A percentile compares a stretch with the other conserved stretches of the same genome.
These are phyloP conservation scores for Heliconius himera DNA, from an alignment of 1,140 invertebrate genomes.

Conservation along the genomic window DNA sequence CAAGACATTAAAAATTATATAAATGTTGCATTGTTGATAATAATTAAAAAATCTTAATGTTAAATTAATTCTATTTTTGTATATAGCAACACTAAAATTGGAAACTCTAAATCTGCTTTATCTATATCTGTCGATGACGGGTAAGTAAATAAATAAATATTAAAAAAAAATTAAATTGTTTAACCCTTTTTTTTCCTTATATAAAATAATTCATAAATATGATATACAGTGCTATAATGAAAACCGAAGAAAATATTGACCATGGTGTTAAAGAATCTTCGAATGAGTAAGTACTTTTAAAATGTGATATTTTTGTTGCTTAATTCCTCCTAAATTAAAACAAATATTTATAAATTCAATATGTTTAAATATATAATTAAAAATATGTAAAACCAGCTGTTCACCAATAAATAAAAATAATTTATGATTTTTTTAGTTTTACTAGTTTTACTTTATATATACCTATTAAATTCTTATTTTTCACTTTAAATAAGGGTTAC, in stretches of 20 bases:
- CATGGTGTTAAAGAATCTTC: slow-evolving; percentile 20
- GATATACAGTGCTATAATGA: slow-evolving; percentile 13
- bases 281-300: slow-evolving; percentile 49
- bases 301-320: not conserved
- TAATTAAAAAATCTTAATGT: too few relatives aligned
- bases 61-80: slow-evolving; percentile 29
- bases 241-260: slow-evolving; percentile 16
- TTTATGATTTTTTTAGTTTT: too few relatives aligned
- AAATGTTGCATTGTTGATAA: too few relatives aligned
- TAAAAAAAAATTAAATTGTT: not conserved
- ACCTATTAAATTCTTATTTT: too few relatives aligned
- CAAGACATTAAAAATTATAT: too few relatives aligned
- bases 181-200: not conserved
- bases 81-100: slow-evolving; percentile 42
- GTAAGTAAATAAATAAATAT: slow-evolving; percentile 27
- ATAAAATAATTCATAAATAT: not conserved
- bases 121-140: slow-evolving; percentile 38
- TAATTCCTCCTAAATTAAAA: not conserved
- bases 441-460: too few relatives aligned
- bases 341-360: not conserved
- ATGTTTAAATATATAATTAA: not conserved
- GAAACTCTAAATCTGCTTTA: slow-evolving; percentile 38
- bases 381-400: too few relatives aligned
- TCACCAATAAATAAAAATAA: too few relatives aligned
- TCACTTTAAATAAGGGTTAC: too few relatives aligned